These are phyloP conservation scores for Orussus abietinus DNA, from an alignment of 1,140 invertebrate species.

Conservation along the genomic window DNA sequence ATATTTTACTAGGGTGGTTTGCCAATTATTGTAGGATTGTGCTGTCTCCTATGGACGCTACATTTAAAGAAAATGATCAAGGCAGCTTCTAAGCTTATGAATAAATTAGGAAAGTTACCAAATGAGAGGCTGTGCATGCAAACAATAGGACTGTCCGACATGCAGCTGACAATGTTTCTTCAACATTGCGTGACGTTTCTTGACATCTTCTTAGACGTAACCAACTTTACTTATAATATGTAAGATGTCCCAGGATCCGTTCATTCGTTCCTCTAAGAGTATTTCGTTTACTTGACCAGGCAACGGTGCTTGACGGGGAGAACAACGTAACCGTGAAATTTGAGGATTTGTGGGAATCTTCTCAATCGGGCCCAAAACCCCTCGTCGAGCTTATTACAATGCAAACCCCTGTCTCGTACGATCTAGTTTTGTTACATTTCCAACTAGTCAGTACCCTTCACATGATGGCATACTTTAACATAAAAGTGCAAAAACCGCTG, in stretches of 20 bases:
- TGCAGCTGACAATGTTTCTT: slow-evolving; percentile 66
- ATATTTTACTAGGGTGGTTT: no score
- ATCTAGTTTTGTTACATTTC: slow-evolving; percentile 74
- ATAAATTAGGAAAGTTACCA: slow-evolving; percentile 83
- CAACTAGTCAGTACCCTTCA: slow-evolving; percentile 72
- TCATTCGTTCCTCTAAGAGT: neutral
- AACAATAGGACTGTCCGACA: slow-evolving; percentile 70
- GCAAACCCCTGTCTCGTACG: slow-evolving; percentile 69
- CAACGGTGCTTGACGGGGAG: slow-evolving; percentile 37
- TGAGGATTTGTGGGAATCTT: slow-evolving; percentile 67
- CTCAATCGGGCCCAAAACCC: slow-evolving; percentile 54
- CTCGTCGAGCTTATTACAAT: slow-evolving; percentile 74
- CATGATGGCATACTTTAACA: slow-evolving; percentile 73
- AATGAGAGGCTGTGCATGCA: slow-evolving; percentile 77
- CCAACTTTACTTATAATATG: slow-evolving; percentile 39
- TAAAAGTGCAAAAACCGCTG: slow-evolving; percentile 71
- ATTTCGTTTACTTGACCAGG: slow-evolving; percentile 23
- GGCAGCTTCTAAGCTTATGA: slow-evolving; percentile 70
- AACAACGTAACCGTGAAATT: slow-evolving; percentile 53
- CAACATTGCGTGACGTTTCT: slow-evolving; percentile 68
- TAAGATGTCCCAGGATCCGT: neutral
- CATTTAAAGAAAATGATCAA: slow-evolving; percentile 76
- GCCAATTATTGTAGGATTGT: slow-evolving; percentile 57
- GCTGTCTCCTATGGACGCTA: slow-evolving; percentile 82
- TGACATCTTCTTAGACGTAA: slow-evolving; percentile 70